phyloP scores from a whole-genome alignment of 2,113 vertebrate species.

The Myiagra hebetior region DNA sequence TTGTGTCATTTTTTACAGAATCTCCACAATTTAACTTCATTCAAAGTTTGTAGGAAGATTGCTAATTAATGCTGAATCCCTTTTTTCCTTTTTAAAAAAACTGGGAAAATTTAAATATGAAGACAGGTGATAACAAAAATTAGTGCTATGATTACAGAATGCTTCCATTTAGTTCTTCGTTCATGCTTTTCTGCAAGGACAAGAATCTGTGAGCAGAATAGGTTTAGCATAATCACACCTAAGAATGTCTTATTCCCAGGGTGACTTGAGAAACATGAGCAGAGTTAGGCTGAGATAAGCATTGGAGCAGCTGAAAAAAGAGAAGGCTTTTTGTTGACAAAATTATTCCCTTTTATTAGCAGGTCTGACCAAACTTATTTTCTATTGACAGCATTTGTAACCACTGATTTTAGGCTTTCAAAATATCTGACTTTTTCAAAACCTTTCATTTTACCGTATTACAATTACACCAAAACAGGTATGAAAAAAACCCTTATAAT shows the following conservation, averaged over 20 bases:
- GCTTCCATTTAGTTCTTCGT: not conserved
- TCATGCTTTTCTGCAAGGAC: not conserved
- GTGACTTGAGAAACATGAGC: not conserved
- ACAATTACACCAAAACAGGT: not conserved
- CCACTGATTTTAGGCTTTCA: not conserved
- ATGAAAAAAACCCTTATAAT: not conserved
- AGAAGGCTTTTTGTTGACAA: not conserved
- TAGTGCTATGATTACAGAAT: not conserved
- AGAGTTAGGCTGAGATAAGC: not conserved
- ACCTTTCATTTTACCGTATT: not conserved
- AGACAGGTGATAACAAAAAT: not conserved
- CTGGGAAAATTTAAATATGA: not conserved
- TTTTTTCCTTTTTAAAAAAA: not conserved
- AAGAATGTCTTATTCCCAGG: not conserved
- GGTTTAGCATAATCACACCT: not conserved
- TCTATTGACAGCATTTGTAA: not conserved
- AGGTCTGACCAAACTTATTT: not conserved
- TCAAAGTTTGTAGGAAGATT: not conserved
- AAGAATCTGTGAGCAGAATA: not conserved
- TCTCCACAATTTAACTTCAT: not conserved
- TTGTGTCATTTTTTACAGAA: not conserved
- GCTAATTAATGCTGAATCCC: not conserved
- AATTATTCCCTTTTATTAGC: not conserved
- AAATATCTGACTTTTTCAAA: not conserved
- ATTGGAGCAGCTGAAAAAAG: not conserved